Evolutionary conservation across 2,113 vertebrate genomes (phyloP).

Genomic region (Halcyon malimbica): DNA sequence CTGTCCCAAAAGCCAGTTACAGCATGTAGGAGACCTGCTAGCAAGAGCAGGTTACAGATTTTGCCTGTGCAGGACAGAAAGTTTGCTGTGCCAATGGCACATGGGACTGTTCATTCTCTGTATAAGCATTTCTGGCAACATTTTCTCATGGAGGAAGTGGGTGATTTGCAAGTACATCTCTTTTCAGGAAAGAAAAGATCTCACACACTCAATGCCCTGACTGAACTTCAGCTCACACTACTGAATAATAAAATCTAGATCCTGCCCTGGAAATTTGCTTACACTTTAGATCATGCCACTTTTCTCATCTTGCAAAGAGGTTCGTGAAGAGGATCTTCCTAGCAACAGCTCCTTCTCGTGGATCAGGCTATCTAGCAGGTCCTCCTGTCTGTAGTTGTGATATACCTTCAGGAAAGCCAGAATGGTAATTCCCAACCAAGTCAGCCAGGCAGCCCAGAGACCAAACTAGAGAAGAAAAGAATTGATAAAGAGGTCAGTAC

Average conservation of each 20-base stretch:
- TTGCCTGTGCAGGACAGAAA: background rate
- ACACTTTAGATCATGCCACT: constrained; percentile 85
- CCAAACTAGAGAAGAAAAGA: constrained; percentile 82
- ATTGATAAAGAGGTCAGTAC: background rate
- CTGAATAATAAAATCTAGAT: constrained; percentile 29
- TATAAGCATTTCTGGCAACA: background rate
- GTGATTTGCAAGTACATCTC: background rate
- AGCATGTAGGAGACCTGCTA: background rate
- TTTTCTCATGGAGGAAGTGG: background rate
- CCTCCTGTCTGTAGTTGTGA: constrained; percentile 93
- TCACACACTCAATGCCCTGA: background rate
- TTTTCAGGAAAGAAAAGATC: background rate
- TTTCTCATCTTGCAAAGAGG: constrained; percentile 82
- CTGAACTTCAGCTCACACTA: background rate
- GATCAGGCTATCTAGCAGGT: constrained; percentile 92
- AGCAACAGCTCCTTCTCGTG: constrained; percentile 96
- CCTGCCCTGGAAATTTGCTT: background rate
- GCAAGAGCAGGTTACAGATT: background rate
- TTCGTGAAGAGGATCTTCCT: constrained; percentile 79
- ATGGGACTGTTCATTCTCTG: background rate
- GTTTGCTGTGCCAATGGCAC: background rate
- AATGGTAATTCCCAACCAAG: constrained; percentile 90
- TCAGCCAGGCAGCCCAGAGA: constrained; percentile 95
- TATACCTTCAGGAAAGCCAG: constrained; percentile 96
- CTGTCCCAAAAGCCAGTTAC: background rate